Base-by-base conservation (phyloP, 1,140 invertebrate genomes). In the Arion vulgaris region DNA sequence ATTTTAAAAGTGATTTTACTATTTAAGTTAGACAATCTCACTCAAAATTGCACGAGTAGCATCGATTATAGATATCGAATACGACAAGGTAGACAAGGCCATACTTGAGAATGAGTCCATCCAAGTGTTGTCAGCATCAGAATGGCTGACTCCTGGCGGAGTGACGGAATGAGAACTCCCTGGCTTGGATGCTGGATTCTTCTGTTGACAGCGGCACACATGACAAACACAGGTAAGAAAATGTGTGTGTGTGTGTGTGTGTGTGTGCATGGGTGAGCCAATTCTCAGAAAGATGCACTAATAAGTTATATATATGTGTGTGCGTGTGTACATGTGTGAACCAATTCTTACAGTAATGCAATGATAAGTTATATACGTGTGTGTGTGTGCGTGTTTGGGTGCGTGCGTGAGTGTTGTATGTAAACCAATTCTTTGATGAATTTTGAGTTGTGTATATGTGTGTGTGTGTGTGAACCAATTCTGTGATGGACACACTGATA, bases 141-240 rank as follows among this genome's bases (percentile, higher is more conserved):
- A 66, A 66, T 66, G 62, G 62, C 62, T 66, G 62, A 66, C n/a
- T 66, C n/a, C 62, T 66, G 62, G 62, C 62, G 62, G 62, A 23
- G 62, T 66, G 62, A 17, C 62, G 62, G 62, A 66, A 66, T 66
- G 62, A 66, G n/a, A 66, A 66, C 62, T 32, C 32, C 62, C 17
- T 66, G 62, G 62, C 62, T 66, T 34, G n/a, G 7, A 66, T 66
- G 62, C 17, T 66, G 62, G 62, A 66, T 66, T 32, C 62, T 66
- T 28, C 62, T 66, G 62, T 28, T 66, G n/a, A 66, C 62, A 66
- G 62, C 28, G n/a, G 62, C 32, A 66, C 62, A 28, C 28, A 66
- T 66, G 62, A 32, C n/a, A 17, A 28, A 66, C 62, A 66, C 62
- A 66, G 62, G 62, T 66, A 66, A 66, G 62, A 13, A 26, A 23